Evolutionary conservation across 2,888 invertebrate genomes (phyloP).

Genomic region (Synergus itoensis): DNA sequence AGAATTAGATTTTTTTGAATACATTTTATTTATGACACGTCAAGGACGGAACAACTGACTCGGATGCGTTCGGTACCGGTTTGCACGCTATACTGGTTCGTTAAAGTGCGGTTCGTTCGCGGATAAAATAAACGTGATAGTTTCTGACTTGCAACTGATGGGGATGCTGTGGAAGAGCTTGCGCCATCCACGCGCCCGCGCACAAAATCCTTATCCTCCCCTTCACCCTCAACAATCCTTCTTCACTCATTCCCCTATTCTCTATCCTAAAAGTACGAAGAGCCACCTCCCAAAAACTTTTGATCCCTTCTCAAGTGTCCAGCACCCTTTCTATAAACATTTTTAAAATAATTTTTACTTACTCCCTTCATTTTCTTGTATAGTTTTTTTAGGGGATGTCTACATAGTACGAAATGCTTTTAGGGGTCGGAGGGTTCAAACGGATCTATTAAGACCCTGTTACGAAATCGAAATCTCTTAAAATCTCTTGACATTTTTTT

Average conservation of each 20-base stretch:
- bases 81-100: slow-evolving; percentile 9
- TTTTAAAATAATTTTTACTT: neutral
- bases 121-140: slow-evolving; percentile 29
- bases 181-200: slow-evolving; percentile 12
- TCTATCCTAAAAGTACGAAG: neutral
- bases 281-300: neutral
- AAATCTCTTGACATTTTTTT: no score
- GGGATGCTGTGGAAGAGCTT: slow-evolving; percentile 24
- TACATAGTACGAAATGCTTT: neutral
- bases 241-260: neutral
- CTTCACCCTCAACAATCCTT: neutral
- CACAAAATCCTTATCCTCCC: neutral
- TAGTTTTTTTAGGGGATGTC: neutral
- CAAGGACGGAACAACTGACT: neutral
- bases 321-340: neutral
- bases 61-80: slow-evolving; percentile 14
- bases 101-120: slow-evolving; percentile 17
- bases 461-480: no score
- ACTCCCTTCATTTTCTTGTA: neutral
- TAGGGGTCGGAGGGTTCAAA: no score
- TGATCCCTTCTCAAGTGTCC: neutral
- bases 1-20: neutral
- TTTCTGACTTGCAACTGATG: slow-evolving; percentile 19
- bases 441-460: no score
- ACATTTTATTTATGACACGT: neutral